Evolutionary conservation across 1,140 invertebrate species (phyloP).

Genomic region (Rhizoglyphus robini): DNA sequence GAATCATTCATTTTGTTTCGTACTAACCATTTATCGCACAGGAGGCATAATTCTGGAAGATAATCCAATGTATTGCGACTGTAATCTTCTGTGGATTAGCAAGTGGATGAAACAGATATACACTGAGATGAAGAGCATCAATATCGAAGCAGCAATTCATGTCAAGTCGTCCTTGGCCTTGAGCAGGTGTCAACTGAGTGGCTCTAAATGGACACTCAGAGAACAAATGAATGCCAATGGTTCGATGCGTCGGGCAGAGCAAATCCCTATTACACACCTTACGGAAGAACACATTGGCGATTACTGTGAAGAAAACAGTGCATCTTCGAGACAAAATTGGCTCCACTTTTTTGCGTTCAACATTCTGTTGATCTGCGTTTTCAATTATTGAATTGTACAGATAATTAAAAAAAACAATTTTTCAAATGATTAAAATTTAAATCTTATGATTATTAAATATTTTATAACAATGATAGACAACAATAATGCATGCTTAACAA

Average conservation of each 20-base stretch:
- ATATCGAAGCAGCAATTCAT: slow-evolving; percentile 16
- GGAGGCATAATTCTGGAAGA: slow-evolving; percentile 65
- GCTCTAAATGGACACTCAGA: neutral
- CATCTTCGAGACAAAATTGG: too few relatives aligned
- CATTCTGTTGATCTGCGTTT: too few relatives aligned
- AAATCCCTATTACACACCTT: neutral
- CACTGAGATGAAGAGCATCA: slow-evolving; percentile 43
- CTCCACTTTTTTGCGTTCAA: too few relatives aligned
- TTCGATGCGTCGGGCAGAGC: neutral
- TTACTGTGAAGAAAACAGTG: neutral
- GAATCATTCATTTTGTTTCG: neutral
- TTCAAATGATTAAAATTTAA: too few relatives aligned
- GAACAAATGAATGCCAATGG: neutral
- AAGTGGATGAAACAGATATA: slow-evolving; percentile 72
- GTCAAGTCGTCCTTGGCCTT: neutral
- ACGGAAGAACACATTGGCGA: neutral
- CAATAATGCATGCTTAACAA: too few relatives aligned
- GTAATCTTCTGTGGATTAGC: slow-evolving; percentile 71
- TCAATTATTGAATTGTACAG: too few relatives aligned
- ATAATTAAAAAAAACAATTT: too few relatives aligned
- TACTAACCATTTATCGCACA: slow-evolving; percentile 33
- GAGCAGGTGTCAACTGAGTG: slow-evolving; percentile 4
- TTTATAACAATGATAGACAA: too few relatives aligned
- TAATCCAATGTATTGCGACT: slow-evolving; percentile 71
- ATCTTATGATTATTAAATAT: too few relatives aligned